Base-by-base conservation (phyloP, 2,888 invertebrate genomes). In the Scelioninae gen. 1 region DNA sequence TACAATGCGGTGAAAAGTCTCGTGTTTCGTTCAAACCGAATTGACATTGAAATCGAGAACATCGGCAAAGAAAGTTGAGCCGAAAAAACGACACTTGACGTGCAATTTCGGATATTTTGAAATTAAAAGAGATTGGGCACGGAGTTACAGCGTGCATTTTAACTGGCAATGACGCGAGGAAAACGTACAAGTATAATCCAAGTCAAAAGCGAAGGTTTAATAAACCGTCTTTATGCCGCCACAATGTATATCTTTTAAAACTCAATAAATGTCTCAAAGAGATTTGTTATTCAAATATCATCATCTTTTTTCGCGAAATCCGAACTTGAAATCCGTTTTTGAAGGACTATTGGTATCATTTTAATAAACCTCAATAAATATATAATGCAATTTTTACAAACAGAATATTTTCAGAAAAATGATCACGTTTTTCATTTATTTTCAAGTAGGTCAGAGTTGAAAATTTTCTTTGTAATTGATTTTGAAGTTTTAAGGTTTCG, bases 171-270 rank as follows among this genome's bases (percentile, higher is more conserved):
- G 51, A 60, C 60, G 60, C 15, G 40, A 34, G 34, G 38, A 56
- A 31, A 47, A 51, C 23, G 38, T 16, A 71, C 34, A 13, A 40
- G 71, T 51, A n/a, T n/a, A 49, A 69, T 58, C 29, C 15, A 51
- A 71, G 51, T 71, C 45, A 71, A 71, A 60, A 71, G 29, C 31
- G 32, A 60, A 51, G 51, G 32, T 71, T 71, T 60, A 71, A 60
- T 60, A 51, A 51, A 38, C 51, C 34, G 38, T 47, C 53, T 7
- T 66, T 66, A 38, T 66, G 15, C 13, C 38, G 53, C 38, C 8
- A 7, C 66, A 29, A 16, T 40, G 53, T 11, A n/a, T n/a, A 66
- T 53, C 49, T 49, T 49, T 49, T 47, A 56, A 69, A 56, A 40
- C 62, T 63, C 23, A 63, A 63, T 63, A 63, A 23, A 23, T 23